Percentiles rank a stretch among this genome's conserved stretches.
These are phyloP conservation scores for Acomys russatus DNA, from an alignment of 2,797 vertebrate species.

Conservation along the genomic window DNA sequence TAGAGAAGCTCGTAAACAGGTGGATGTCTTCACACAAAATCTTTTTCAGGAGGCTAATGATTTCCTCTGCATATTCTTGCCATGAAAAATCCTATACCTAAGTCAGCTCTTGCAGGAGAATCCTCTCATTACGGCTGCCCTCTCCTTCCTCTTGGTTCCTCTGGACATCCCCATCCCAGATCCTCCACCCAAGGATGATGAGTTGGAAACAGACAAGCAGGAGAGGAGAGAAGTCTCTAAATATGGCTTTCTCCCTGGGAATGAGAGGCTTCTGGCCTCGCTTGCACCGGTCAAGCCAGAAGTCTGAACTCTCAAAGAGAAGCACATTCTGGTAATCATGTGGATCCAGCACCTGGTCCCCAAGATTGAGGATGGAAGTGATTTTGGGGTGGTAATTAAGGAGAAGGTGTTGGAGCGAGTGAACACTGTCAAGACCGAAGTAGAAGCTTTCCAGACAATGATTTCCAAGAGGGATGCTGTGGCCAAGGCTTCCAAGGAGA, in stretches of 20 bases:
- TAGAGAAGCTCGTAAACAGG: constrained; percentile 83
- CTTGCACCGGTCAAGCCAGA: constrained; percentile 93
- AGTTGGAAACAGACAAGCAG: constrained; percentile 95
- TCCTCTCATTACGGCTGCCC: constrained; percentile 89
- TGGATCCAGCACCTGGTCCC: constrained; percentile 96
- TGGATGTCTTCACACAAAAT: constrained; percentile 83
- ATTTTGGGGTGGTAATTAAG: constrained; percentile 96
- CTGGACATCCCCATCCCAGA: constrained; percentile 96
- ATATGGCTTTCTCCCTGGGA: constrained; percentile 94
- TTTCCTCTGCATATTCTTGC: constrained; percentile 91
- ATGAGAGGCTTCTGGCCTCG: constrained; percentile 90
- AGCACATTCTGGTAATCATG: constrained; percentile 91
- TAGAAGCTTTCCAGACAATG: constrained; percentile 93
- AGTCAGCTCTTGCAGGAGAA: constrained; percentile 93
- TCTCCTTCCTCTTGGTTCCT: constrained; percentile 89
- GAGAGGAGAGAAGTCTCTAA: constrained; percentile 94
- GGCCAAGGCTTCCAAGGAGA: constrained; percentile 96
- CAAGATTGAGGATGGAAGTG: constrained; percentile 96
- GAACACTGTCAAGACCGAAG: constrained; percentile 93
- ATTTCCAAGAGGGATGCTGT: constrained; percentile 97
- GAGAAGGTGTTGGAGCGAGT: constrained; percentile 96
- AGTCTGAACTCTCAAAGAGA: constrained; percentile 93
- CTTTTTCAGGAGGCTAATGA: constrained; percentile 91
- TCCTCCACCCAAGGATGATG: constrained; percentile 92
- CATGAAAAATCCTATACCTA: constrained; percentile 91